phyloP scores from a whole-genome alignment of 2,888 invertebrate species.

The Agapostemon virescens region DNA sequence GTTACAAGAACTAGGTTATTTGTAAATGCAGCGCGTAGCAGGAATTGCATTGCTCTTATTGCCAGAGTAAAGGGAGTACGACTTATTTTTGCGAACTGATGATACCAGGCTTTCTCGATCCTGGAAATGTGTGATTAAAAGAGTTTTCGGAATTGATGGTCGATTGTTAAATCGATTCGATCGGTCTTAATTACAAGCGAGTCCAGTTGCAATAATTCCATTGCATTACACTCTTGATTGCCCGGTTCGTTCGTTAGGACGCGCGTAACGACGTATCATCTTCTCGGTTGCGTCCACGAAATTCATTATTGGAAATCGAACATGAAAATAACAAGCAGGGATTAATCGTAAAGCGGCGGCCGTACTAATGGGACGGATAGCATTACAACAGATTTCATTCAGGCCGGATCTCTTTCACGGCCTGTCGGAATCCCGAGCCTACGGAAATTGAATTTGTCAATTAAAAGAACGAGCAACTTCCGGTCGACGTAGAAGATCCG shows the following conservation, averaged over 20 bases:
- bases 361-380: slow-evolving; percentile 38
- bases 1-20: not conserved
- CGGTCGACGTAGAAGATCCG: not conserved
- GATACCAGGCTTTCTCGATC: not conserved
- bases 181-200: slow-evolving; percentile 6
- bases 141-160: not conserved
- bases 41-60: not conserved
- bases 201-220: slow-evolving; percentile 25
- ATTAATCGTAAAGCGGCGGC: slow-evolving; percentile 55
- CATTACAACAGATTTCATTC: slow-evolving; percentile 45
- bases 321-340: slow-evolving; percentile 35
- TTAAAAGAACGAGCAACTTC: not conserved
- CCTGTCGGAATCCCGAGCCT: slow-evolving; percentile 10
- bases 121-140: not conserved
- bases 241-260: not conserved
- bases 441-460: slow-evolving; percentile 29
- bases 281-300: slow-evolving; percentile 28
- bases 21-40: too few relatives aligned
- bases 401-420: slow-evolving; percentile 41
- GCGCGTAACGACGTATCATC: slow-evolving; percentile 12
- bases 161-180: not conserved
- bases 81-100: not conserved
- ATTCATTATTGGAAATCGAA: slow-evolving; percentile 59
- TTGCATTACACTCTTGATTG: not conserved
- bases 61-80: not conserved